Evolutionary conservation across 2,797 vertebrate genomes (phyloP).

Genomic region (Yasuhikotakia modesta): DNA sequence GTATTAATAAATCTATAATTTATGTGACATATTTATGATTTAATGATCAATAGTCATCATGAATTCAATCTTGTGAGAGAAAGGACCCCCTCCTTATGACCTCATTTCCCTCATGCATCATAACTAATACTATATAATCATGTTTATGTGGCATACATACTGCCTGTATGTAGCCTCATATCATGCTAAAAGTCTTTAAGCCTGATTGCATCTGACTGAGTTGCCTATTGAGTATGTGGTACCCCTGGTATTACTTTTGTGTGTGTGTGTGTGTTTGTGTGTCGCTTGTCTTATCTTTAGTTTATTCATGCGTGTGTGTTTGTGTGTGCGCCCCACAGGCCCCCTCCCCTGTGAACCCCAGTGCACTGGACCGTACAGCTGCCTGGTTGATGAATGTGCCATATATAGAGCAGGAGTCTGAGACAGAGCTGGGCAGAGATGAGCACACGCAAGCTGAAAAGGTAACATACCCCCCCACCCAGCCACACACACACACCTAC

Average conservation of each 20-base stretch:
- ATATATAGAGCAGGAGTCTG: constrained; percentile 96
- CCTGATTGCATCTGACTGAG: too few relatives aligned
- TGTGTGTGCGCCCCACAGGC: constrained; percentile 86
- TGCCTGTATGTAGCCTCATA: neutral
- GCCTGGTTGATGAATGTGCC: constrained; percentile 99
- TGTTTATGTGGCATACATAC: neutral
- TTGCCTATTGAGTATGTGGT: too few relatives aligned
- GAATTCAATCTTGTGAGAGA: too few relatives aligned
- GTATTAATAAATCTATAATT: too few relatives aligned
- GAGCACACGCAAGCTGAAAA: constrained; percentile 97
- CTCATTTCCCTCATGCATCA: neutral
- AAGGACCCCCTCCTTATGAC: neutral
- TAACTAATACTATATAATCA: neutral
- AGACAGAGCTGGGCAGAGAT: constrained; percentile 95
- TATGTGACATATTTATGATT: too few relatives aligned
- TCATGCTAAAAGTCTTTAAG: neutral
- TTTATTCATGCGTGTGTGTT: constrained; percentile 60
- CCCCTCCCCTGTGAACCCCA: constrained; percentile 98
- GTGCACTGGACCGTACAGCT: constrained; percentile 98
- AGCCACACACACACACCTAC: constrained; percentile 39
- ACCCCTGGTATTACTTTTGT: neutral
- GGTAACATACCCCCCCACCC: constrained; percentile 78
- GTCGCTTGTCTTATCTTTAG: constrained; percentile 56
- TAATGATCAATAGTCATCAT: too few relatives aligned
- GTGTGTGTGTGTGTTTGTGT: constrained; percentile 13